phyloP scores from a whole-genome alignment of 2,797 vertebrate genomes.

The Octomys mimax region DNA sequence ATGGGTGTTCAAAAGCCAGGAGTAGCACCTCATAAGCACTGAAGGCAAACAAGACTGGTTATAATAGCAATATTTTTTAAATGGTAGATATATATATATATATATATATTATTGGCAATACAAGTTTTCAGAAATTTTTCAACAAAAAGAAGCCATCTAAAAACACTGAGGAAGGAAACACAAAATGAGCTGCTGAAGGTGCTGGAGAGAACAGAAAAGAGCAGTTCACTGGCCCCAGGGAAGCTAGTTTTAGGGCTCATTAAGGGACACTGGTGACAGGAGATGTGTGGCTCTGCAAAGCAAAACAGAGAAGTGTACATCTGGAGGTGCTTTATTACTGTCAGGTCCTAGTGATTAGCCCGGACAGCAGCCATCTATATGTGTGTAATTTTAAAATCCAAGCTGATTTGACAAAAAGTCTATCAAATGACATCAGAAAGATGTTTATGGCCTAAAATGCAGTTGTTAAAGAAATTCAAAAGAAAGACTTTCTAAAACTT shows the following conservation, averaged over 20 bases:
- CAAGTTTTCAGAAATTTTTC: neutral
- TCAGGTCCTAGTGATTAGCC: neutral
- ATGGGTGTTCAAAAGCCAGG: neutral
- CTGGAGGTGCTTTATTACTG: neutral
- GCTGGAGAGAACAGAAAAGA: neutral
- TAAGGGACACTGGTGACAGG: constrained; percentile 29
- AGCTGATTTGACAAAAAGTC: neutral
- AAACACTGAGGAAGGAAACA: neutral
- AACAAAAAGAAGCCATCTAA: neutral
- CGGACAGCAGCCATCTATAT: neutral
- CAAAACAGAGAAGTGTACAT: neutral
- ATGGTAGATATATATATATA: neutral
- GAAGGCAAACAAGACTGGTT: neutral
- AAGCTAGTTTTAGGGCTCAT: constrained; percentile 42
- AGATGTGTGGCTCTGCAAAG: neutral
- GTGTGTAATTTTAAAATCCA: too few relatives aligned
- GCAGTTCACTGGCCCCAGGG: neutral
- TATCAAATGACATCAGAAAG: neutral
- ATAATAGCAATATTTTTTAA: neutral
- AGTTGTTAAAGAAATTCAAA: constrained; percentile 10
- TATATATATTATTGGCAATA: neutral
- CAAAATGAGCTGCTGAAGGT: neutral
- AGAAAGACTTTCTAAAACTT: neutral
- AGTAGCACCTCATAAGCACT: neutral
- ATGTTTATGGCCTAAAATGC: neutral